Evolutionary conservation across 2,888 invertebrate species (phyloP).

Genomic region (Calliphora vomitoria): DNA sequence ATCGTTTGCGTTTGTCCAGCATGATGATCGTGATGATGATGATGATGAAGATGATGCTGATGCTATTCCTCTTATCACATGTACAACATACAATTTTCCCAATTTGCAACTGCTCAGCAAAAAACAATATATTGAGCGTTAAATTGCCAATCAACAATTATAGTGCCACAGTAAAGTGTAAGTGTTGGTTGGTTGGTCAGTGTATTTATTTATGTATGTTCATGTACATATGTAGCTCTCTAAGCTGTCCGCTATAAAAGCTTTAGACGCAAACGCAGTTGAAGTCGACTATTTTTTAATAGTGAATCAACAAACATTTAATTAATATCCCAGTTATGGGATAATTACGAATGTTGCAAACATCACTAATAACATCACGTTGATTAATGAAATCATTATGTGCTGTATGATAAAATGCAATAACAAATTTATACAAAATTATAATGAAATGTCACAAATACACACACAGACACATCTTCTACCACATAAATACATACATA

Average conservation of each 20-base stretch:
- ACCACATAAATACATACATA: neutral
- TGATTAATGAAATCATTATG: slow-evolving; percentile 74
- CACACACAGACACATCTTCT: too few species aligned
- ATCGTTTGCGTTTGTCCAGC: neutral
- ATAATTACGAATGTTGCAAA: slow-evolving; percentile 71
- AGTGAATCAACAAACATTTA: slow-evolving; percentile 63
- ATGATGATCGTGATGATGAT: neutral
- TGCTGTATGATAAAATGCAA: slow-evolving; percentile 72
- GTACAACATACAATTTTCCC: slow-evolving; percentile 27
- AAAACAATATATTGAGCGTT: slow-evolving; percentile 65
- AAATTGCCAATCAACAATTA: slow-evolving; percentile 73
- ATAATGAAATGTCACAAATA: slow-evolving; percentile 62
- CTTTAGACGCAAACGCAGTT: slow-evolving; percentile 10
- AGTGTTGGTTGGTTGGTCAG: neutral
- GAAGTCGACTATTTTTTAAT: neutral
- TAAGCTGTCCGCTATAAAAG: slow-evolving; percentile 1
- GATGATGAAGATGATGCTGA: neutral
- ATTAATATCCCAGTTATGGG: slow-evolving; percentile 73
- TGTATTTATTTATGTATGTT: too few species aligned
- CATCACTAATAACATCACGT: slow-evolving; percentile 73
- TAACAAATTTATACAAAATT: slow-evolving; percentile 67
- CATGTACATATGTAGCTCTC: too few species aligned
- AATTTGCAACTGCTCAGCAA: slow-evolving; percentile 64
- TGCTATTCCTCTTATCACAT: neutral
- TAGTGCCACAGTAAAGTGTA: slow-evolving; percentile 37